Evolutionary conservation across 2,797 vertebrate species (phyloP).

Genomic region (Galaxias olidus): DNA sequence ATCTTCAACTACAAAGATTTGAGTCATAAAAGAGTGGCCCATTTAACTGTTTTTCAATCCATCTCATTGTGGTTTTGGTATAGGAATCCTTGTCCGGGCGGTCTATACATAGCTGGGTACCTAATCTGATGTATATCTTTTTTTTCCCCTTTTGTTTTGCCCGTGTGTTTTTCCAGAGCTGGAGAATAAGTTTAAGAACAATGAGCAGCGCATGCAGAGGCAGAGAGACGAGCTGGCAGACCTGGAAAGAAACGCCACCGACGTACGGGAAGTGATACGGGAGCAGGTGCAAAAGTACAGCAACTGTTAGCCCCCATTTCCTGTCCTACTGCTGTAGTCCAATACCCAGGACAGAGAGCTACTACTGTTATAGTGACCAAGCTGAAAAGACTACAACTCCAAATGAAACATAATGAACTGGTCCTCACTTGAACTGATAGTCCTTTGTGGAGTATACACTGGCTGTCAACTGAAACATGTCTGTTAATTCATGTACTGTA

Average conservation of each 20-base stretch:
- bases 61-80: too few species aligned
- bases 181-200: constrained; percentile 77
- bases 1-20: too few species aligned
- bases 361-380: constrained; percentile 19
- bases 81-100: too few species aligned
- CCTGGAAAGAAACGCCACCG: constrained; percentile 71
- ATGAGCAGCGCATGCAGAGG: constrained; percentile 73
- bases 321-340: constrained; percentile 24
- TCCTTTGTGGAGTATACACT: not conserved
- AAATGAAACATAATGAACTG: constrained; percentile 24
- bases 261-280: constrained; percentile 70
- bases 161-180: constrained; percentile 65
- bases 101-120: too few species aligned
- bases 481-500: constrained; percentile 47
- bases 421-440: constrained; percentile 12
- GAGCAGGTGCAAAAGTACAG: constrained; percentile 68
- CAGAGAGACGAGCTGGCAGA: constrained; percentile 71
- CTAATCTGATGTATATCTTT: too few species aligned
- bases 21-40: too few species aligned
- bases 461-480: constrained; percentile 32
- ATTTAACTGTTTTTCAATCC: too few species aligned
- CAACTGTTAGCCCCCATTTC: constrained; percentile 58
- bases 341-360: not conserved
- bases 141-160: constrained; percentile 2
- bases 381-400: constrained; percentile 13